phyloP scores from a whole-genome alignment of 2,797 vertebrate genomes.

The Taenioides sp. region DNA sequence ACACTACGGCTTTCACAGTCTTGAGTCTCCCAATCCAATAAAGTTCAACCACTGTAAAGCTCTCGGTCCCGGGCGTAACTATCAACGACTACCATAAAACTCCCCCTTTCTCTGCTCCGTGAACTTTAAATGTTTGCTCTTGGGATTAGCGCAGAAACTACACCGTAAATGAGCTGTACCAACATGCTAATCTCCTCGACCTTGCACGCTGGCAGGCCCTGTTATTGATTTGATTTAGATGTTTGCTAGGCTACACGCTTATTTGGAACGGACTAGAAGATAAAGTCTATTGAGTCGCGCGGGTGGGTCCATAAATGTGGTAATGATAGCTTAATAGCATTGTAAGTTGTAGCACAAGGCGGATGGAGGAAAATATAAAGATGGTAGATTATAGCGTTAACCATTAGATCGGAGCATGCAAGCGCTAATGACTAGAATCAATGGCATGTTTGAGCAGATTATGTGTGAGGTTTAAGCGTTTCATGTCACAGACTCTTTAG shows the following conservation, averaged over 20 bases:
- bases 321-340: slow-evolving; percentile 27
- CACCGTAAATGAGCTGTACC: slow-evolving; percentile 59
- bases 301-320: slow-evolving; percentile 19
- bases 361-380: not conserved
- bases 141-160: slow-evolving; percentile 65
- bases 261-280: slow-evolving; percentile 29
- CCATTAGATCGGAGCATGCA: slow-evolving; percentile 28
- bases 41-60: not conserved
- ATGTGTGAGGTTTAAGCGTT: slow-evolving; percentile 33
- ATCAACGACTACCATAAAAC: slow-evolving; percentile 6
- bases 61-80: not conserved
- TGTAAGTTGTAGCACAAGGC: not conserved
- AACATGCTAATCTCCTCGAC: slow-evolving; percentile 64
- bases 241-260: slow-evolving; percentile 51
- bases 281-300: slow-evolving; percentile 16
- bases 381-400: slow-evolving; percentile 30
- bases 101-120: slow-evolving; percentile 15
- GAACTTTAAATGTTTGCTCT: slow-evolving; percentile 25
- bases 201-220: slow-evolving; percentile 45
- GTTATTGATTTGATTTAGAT: slow-evolving; percentile 56
- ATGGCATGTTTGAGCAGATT: slow-evolving; percentile 43
- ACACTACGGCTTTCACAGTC: slow-evolving; percentile 5
- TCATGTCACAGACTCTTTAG: slow-evolving; percentile 27
- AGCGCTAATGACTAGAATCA: slow-evolving; percentile 30
- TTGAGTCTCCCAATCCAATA: slow-evolving; percentile 1